Evolutionary conservation across 2,113 vertebrate genomes (phyloP).

Genomic region (Cryptotis parvus): DNA sequence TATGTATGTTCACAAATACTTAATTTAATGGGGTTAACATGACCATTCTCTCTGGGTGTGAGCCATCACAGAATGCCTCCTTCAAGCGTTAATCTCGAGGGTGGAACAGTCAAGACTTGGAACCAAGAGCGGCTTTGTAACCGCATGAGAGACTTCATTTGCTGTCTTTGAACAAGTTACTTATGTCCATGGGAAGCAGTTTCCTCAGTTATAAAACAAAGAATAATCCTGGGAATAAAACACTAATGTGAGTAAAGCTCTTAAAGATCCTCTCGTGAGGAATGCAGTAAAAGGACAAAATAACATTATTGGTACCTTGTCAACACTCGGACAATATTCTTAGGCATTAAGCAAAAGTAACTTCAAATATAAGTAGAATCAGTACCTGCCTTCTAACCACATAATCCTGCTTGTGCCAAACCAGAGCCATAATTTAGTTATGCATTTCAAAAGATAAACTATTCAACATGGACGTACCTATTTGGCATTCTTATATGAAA

Average conservation of each 20-base stretch:
- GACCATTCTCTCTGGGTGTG: constrained; percentile 41
- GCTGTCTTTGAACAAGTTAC: constrained; percentile 70
- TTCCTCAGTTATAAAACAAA: constrained; percentile 73
- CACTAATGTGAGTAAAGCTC: constrained; percentile 75
- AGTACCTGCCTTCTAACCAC: constrained; percentile 12
- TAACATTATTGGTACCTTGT: constrained; percentile 58
- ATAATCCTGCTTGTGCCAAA: constrained; percentile 46
- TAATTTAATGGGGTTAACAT: constrained; percentile 56
- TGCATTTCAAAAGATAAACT: constrained; percentile 26
- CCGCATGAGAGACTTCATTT: constrained; percentile 55
- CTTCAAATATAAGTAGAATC: constrained; percentile 54
- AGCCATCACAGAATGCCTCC: constrained; percentile 48
- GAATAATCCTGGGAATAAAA: constrained; percentile 73
- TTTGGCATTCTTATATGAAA: constrained; percentile 29
- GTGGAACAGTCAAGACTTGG: constrained; percentile 62
- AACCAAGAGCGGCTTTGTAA: constrained; percentile 61
- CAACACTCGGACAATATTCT: constrained; percentile 60
- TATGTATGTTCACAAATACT: constrained; percentile 35
- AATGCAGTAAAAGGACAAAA: constrained; percentile 61
- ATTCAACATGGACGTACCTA: neutral
- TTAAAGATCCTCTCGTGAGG: constrained; percentile 70
- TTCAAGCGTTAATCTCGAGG: constrained; percentile 70
- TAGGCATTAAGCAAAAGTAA: constrained; percentile 50
- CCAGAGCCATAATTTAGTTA: constrained; percentile 35
- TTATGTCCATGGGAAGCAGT: constrained; percentile 70